These are phyloP conservation scores for Glaucidium brasilianum DNA, from an alignment of 2,113 vertebrate genomes.

Conservation along the genomic window DNA sequence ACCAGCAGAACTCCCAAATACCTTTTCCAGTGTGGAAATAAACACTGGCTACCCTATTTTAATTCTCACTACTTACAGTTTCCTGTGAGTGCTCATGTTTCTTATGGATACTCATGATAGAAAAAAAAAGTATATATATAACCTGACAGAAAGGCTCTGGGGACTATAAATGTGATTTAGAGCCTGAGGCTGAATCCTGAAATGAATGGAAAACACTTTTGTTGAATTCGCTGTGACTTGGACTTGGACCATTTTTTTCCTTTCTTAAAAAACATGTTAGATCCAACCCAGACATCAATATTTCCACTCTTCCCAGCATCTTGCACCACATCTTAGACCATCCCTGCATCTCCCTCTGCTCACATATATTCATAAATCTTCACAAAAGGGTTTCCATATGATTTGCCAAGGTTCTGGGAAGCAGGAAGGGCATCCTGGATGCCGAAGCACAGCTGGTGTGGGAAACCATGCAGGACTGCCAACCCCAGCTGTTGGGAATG, in stretches of 20 bases:
- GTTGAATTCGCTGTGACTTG: background rate
- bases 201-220: background rate
- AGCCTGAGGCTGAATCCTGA: background rate
- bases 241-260: background rate
- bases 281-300: background rate
- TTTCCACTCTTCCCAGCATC: background rate
- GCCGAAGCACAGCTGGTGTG: background rate
- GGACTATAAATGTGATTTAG: background rate
- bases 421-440: background rate
- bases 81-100: background rate
- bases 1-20: background rate
- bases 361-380: background rate
- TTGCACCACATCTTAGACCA: background rate
- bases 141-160: background rate
- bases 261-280: background rate
- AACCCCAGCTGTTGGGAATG: background rate
- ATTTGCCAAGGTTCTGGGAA: background rate
- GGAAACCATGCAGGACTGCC: background rate
- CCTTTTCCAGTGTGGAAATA: background rate
- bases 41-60: background rate
- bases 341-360: background rate
- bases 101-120: background rate
- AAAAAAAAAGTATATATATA: background rate
- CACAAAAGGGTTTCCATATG: background rate
- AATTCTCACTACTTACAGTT: background rate